Evolutionary conservation across 2,113 vertebrate species (phyloP).

Genomic region (Plecturocebus donacophilus): DNA sequence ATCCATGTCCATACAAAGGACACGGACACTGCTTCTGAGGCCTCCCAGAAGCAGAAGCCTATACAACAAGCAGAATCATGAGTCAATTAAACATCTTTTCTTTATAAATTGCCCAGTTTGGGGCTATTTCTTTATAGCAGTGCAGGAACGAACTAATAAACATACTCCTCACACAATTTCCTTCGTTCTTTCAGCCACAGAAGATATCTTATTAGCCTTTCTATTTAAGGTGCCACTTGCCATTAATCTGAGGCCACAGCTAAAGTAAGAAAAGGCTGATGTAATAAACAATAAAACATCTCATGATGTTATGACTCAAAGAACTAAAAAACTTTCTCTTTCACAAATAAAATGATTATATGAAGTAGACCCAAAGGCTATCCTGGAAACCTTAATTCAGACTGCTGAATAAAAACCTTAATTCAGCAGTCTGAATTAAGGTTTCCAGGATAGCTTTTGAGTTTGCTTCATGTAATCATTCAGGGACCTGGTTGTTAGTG

Average conservation of each 20-base stretch:
- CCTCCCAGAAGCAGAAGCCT: no score
- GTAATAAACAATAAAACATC: background rate
- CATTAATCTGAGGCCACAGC: background rate
- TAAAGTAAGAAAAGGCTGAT: background rate
- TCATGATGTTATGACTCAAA: background rate
- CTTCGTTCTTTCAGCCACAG: background rate
- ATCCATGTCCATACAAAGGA: no score
- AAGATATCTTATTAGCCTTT: background rate
- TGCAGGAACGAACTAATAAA: no score
- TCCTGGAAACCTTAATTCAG: background rate
- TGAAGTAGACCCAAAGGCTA: background rate
- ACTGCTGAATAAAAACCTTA: background rate
- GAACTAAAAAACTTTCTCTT: background rate
- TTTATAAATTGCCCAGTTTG: no score
- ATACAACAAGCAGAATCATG: no score
- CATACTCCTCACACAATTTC: background rate
- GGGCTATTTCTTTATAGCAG: no score
- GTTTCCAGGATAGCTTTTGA: background rate
- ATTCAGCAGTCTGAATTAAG: background rate
- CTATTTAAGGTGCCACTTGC: background rate
- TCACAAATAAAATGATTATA: background rate
- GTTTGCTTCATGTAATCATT: background rate
- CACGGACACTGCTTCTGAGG: no score
- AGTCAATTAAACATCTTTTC: no score
- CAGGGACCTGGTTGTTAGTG: background rate